A percentile compares a stretch with the other conserved stretches of the same genome.
Conservation (phyloP, 2,888 invertebrate species). For the Tolmerus cingulatus region DNA sequence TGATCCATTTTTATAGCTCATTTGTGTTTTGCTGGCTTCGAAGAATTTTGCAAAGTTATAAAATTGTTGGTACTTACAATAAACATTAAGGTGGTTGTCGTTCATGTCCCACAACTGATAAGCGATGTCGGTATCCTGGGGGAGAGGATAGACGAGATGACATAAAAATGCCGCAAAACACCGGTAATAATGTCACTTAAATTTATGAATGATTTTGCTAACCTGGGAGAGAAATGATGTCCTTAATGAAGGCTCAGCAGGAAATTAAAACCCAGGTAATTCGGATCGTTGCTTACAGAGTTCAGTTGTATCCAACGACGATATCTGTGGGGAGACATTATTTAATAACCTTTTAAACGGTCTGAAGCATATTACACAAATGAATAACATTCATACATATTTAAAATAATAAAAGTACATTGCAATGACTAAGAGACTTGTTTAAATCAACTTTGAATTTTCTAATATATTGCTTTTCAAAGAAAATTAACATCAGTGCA, state of each 20-base stretch:
- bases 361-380: neutral
- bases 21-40: neutral
- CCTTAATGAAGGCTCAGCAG: neutral
- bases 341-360: neutral
- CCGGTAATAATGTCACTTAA: neutral
- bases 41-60: neutral
- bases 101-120: neutral
- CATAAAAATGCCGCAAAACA: neutral
- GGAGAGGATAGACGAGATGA: neutral
- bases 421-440: neutral
- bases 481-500: neutral
- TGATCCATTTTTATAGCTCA: slow-evolving; percentile 25
- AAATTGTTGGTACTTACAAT: neutral
- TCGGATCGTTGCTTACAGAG: neutral
- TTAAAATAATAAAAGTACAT: neutral
- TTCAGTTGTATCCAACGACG: neutral
- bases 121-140: neutral
- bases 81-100: neutral
- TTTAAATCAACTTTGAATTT: neutral
- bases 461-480: neutral
- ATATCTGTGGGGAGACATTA: neutral
- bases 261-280: neutral
- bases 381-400: neutral
- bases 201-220: neutral
- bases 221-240: neutral